Evolutionary conservation across 2,113 vertebrate species (phyloP), one percentile per base, ranked within the genome.

Genomic region (Dicentrarchus labrax): DNA sequence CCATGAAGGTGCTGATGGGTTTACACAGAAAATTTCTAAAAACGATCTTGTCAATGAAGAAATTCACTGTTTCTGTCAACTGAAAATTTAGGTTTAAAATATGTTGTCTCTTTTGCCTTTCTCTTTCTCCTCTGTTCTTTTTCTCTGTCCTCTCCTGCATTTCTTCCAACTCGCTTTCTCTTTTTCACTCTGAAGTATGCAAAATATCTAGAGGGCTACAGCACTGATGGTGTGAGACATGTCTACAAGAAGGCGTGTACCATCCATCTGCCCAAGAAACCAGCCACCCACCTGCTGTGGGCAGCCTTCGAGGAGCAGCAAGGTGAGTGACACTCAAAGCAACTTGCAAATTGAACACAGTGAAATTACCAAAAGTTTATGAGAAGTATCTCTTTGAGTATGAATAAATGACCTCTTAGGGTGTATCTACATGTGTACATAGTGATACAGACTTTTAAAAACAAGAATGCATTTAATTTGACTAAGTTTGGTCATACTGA

Each of bases 1-100:
- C 98, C 97, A 99, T 98, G 97, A 99, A 99, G 98, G 98, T 99
- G 98, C 98, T 98, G 98, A 97, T 98, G 98, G 98, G 98, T 99
- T 99, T 99, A 98, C 94, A 98, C 98, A 99, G 97, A 98, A 98
- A 95, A 95, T 95, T 98, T 99, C 97, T 97, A 98, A 96, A 97
- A 96, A 96, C 94, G 93, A 95, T 98, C 98, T 98, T 98, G 97
- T 96, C 96, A 95, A 96, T 97, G 97, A 93, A 93, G 96, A 97
- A 96, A 96, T 96, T 95, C 95, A 92, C 80, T 83, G 54, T 93
- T 93, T 76, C 93, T 80, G 91, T 21, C 78, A 82, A 94, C 93
- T 94, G 91, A 96, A 96, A 94, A 65, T 86, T 72, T 89, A 87
- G 87, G 82, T 92, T 88, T 88, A 89, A 92, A 94, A 90, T 91